Evolutionary conservation across 2,888 invertebrate genomes (phyloP), one percentile per base, ranked within the genome.

Genomic region (Microctonus aethiopoides): DNA sequence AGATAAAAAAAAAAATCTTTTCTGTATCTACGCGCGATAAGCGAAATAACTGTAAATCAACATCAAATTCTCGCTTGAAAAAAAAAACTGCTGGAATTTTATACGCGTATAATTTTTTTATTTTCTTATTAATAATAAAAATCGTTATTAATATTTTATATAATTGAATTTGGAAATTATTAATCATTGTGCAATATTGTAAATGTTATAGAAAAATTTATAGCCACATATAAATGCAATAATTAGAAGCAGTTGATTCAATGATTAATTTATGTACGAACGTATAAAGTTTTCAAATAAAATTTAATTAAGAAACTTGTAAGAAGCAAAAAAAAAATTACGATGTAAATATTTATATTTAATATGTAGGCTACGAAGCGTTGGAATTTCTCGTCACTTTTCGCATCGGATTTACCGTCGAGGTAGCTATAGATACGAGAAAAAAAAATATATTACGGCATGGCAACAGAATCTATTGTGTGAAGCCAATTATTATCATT

Each of bases 381-480:
- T 6, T 4, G 41, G 16, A 16, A 16, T 46, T 46, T 46, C 16
- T 46, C 16, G 16, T 20, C n/a, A n/a, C 1, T 36, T 36, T 36
- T 10, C 10, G 20, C 29, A 29, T 29, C 29, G 29, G 7, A 29
- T 29, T 29, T 7, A 29, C 3, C 7, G 3, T 7, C 3, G 7
- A 29, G 7, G 4, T 29, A 16, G 2, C 41, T 52, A 36, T n/a
- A n/a, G 54, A 54, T 24, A 22, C 10, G 22, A 64, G 24, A 54
- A 34, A 54, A 65, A 57, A 57, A 57, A 20, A 32, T 20, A 57
- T 62, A 16, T 36, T 13, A 34, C 34, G 41, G 46, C 52, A 20
- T 64, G 52, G 51, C 54, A 56, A 65, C 64, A 56, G 36, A 56
- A 65, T 65, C 64, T 65, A 39, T 41, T 36, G 64, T 39, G 16